A percentile compares a stretch with the other conserved stretches of the same genome.
These are phyloP conservation scores for Palythoa caribaeorum DNA, from an alignment of 92 coral and sea anemone genomes.

Conservation along the genomic window DNA sequence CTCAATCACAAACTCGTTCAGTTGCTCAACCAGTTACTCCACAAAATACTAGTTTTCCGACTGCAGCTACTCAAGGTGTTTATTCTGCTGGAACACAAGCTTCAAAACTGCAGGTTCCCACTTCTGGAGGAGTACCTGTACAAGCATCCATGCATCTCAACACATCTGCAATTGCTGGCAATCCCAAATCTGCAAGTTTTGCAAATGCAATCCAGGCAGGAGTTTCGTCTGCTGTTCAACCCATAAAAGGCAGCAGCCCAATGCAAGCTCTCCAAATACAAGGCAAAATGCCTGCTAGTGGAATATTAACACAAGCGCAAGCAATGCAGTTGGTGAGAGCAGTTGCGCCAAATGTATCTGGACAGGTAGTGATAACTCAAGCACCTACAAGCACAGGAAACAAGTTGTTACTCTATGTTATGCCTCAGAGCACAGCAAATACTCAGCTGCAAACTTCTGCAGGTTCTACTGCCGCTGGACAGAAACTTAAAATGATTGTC, in stretches of 20 bases:
- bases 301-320: conserved; percentile 28
- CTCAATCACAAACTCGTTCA: conserved; percentile 3
- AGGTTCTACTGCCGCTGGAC: conserved; percentile 1
- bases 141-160: conserved; percentile 6
- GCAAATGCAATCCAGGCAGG: conserved; percentile 15
- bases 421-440: conserved; percentile 9
- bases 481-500: conserved; percentile 20
- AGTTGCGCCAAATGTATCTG: conserved; percentile 41
- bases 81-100: not conserved
- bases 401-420: conserved; percentile 19
- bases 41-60: conserved; percentile 12
- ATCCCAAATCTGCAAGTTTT: conserved; percentile 18
- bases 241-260: not conserved
- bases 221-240: not conserved
- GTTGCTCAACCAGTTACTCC: not conserved
- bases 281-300: not conserved
- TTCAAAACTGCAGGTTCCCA: not conserved
- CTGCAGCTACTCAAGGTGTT: not conserved
- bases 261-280: conserved; percentile 8
- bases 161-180: not conserved
- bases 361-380: conserved; percentile 27
- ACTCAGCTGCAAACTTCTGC: conserved; percentile 19
- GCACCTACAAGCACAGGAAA: conserved; percentile 16
- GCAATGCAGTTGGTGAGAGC: conserved; percentile 38
- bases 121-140: conserved; percentile 16